Evolutionary conservation across 2,113 vertebrate species (phyloP).

Genomic region (Neolamprologus longior): DNA sequence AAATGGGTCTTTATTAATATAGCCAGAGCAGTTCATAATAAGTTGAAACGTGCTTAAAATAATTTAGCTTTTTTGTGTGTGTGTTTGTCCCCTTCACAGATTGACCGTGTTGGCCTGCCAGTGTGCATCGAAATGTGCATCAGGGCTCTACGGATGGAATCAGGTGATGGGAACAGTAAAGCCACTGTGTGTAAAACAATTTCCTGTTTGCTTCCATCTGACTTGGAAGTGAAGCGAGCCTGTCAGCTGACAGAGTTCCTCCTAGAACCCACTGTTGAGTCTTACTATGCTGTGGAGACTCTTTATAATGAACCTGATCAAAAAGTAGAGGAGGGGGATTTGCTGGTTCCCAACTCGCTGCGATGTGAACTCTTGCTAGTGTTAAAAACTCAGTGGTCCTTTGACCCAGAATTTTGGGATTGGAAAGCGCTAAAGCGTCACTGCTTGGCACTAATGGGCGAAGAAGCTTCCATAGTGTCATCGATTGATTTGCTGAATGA

Average conservation of each 20-base stretch:
- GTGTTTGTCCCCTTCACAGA: slow-evolving; percentile 63
- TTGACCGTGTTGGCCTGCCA: slow-evolving; percentile 82
- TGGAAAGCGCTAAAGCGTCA: slow-evolving; percentile 96
- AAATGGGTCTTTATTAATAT: neutral
- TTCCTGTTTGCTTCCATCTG: slow-evolving; percentile 88
- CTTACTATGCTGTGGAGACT: slow-evolving; percentile 94
- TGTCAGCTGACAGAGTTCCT: slow-evolving; percentile 97
- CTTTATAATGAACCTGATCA: slow-evolving; percentile 97
- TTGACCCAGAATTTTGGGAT: slow-evolving; percentile 98
- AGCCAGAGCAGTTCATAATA: neutral
- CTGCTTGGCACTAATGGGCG: slow-evolving; percentile 92
- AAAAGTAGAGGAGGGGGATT: slow-evolving; percentile 89
- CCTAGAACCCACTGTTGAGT: slow-evolving; percentile 92
- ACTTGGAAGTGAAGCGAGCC: slow-evolving; percentile 94
- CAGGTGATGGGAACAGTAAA: slow-evolving; percentile 82
- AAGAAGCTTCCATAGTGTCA: slow-evolving; percentile 95
- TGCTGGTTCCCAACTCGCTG: slow-evolving; percentile 91
- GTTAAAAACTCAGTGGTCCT: slow-evolving; percentile 96
- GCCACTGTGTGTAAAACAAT: slow-evolving; percentile 96
- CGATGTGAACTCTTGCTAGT: slow-evolving; percentile 93
- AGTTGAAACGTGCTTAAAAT: neutral
- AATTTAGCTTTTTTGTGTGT: neutral
- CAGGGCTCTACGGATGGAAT: slow-evolving; percentile 84
- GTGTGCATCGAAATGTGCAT: slow-evolving; percentile 92
- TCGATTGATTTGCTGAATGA: slow-evolving; percentile 95